Conservation (phyloP, 2,113 vertebrate species). For the Crocuta crocuta region DNA sequence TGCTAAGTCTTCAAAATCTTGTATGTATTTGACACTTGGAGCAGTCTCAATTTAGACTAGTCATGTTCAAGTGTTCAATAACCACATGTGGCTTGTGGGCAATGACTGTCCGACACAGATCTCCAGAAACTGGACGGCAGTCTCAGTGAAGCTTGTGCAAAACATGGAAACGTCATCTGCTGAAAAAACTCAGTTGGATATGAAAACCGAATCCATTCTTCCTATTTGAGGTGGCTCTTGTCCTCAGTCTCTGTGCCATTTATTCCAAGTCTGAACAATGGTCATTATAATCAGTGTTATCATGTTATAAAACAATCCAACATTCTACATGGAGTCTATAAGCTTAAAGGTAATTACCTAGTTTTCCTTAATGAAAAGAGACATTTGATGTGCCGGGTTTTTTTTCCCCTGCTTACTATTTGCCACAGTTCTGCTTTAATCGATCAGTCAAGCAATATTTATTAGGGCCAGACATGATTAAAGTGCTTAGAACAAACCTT, state of each 20-base stretch:
- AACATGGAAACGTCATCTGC: not conserved
- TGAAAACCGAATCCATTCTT: not conserved
- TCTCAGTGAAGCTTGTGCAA: not conserved
- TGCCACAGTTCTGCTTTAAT: not conserved
- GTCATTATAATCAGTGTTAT: not conserved
- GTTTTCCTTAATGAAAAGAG: not conserved
- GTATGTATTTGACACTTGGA: not conserved
- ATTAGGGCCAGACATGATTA: not conserved
- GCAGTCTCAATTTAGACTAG: not conserved
- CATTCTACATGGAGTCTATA: not conserved
- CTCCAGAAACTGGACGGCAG: not conserved
- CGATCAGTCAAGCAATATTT: not conserved
- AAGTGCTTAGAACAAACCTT: not conserved
- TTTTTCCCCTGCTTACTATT: not conserved
- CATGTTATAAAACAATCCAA: conserved; percentile 14
- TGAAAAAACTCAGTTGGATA: not conserved
- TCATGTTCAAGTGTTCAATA: not conserved
- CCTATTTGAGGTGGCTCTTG: not conserved
- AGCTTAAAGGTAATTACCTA: not conserved
- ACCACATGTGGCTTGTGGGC: no score
- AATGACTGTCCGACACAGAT: fast-evolving
- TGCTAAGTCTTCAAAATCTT: not conserved
- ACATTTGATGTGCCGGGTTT: not conserved
- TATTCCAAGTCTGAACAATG: not conserved
- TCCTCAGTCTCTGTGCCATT: not conserved